A percentile compares a stretch with the other conserved stretches of the same genome.
phyloP scores from a whole-genome alignment of 2,113 vertebrate species.

The Tragelaphus scriptus region DNA sequence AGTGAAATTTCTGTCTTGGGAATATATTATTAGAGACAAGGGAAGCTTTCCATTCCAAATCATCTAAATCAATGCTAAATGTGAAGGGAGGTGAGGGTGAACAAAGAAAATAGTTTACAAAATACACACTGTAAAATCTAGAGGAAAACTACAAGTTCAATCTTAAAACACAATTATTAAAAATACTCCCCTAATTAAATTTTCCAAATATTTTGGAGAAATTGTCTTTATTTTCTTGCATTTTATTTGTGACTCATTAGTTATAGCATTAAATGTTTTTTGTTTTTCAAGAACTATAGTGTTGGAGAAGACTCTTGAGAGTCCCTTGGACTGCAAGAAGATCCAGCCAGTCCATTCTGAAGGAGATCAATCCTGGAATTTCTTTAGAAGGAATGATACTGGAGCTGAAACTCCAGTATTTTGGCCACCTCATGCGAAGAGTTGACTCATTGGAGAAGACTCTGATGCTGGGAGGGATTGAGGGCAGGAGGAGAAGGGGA shows the following conservation, averaged over 20 bases:
- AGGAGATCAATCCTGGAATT: too few species aligned
- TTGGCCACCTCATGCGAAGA: too few species aligned
- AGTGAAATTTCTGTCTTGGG: background rate
- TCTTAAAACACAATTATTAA: background rate
- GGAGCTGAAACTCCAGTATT: too few species aligned
- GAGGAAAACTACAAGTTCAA: background rate
- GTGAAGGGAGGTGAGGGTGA: background rate
- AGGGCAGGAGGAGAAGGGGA: too few species aligned
- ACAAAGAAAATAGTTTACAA: background rate
- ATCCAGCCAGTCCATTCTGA: too few species aligned
- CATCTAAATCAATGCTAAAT: background rate
- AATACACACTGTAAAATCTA: conserved; percentile 38
- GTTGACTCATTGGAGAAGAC: too few species aligned
- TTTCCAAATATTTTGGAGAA: conserved; percentile 44
- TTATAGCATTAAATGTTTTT: conserved; percentile 44
- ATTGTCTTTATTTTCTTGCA: conserved; percentile 44
- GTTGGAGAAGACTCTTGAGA: too few species aligned
- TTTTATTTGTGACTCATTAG: conserved; percentile 56
- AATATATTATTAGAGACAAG: background rate
- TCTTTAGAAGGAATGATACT: too few species aligned
- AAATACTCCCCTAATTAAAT: conserved; percentile 25
- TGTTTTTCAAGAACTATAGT: conserved; percentile 54
- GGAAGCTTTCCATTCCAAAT: background rate
- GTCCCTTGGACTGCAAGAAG: too few species aligned
- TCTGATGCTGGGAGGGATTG: too few species aligned